Percentiles rank a stretch among this genome's conserved stretches.
phyloP scores from a whole-genome alignment of 2,888 invertebrate genomes.

The Exephanes ischioxanthus region DNA sequence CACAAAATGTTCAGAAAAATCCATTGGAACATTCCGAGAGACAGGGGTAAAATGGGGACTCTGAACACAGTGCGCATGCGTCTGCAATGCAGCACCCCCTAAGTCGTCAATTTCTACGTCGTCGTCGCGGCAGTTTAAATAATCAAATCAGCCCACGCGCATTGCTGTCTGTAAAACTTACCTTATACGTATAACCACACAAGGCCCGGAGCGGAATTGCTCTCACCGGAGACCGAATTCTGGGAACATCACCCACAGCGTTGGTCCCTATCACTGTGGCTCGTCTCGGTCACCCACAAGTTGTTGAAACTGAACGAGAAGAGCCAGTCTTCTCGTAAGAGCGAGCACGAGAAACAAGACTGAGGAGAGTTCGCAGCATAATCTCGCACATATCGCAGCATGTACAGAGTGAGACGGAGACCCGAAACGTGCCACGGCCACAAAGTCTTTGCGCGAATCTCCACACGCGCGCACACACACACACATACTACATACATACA shows the following conservation, averaged over 20 bases:
- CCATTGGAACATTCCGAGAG: neutral
- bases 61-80: neutral
- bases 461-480: neutral
- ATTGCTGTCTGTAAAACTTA: neutral
- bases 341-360: constrained; percentile 57
- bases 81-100: neutral
- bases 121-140: constrained; percentile 11
- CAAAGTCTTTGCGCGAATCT: constrained; percentile 45
- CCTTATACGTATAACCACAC: constrained; percentile 26
- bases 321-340: neutral
- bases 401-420: constrained; percentile 19
- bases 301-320: constrained; percentile 46
- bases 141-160: constrained; percentile 18
- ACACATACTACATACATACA: neutral
- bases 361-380: constrained; percentile 43
- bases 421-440: constrained; percentile 59
- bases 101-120: neutral
- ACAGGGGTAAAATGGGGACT: neutral
- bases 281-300: constrained; percentile 62
- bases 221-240: constrained; percentile 54
- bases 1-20: neutral
- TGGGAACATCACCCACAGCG: constrained; percentile 63
- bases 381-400: constrained; percentile 59
- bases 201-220: constrained; percentile 37
- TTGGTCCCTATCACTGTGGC: constrained; percentile 48